Base-by-base conservation (phyloP, 2,113 vertebrate genomes). In the Gobius niger region DNA sequence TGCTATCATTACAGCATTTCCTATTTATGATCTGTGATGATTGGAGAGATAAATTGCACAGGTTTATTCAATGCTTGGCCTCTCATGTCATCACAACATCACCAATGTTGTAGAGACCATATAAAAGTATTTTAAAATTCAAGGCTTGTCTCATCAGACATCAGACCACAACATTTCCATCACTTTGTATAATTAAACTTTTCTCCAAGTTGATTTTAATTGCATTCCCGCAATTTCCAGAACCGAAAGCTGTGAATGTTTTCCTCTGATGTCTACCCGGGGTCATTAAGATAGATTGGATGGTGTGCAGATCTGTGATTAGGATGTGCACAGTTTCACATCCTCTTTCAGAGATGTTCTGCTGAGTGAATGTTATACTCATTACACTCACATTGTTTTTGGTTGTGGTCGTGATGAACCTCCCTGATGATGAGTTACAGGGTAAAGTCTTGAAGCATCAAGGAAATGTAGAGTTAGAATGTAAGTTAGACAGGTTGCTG, bases 381-480 rank as follows among this genome's bases (percentile, higher is more conserved):
- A 1, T 68, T 76, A 75, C 64, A 67, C 65, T 49, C 7, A n/a
- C 7, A 52, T 63, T 70, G 46, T 77, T 79, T 50, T 75, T 44
- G 53, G 11, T 57, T 82, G 77, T 80, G 70, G 80, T 81, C 81
- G 71, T 40, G 54, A 47, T 64, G 16, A 67, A 66, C 68, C 59
- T 75, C 63, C 63, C 70, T 54, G 57, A 66, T 67, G 81, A 82
- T 67, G 84, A 79, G 73, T 66, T 59, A 63, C 73, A 11, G 85
- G 79, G 81, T 82, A 81, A 79, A 44, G 9, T 82, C 79, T 84
- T 68, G 77, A 68, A 74, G 56, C 82, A 81, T 76, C 75, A 75
- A 49, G 85, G 75, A 76, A 62, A 70, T 84, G 84, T 85, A 80
- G 64, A 80, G 71, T 77, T 47, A n/a, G 62, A 59, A 63, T 64